phyloP scores from a whole-genome alignment of 2,888 invertebrate species.

The Saturnia pavonia region DNA sequence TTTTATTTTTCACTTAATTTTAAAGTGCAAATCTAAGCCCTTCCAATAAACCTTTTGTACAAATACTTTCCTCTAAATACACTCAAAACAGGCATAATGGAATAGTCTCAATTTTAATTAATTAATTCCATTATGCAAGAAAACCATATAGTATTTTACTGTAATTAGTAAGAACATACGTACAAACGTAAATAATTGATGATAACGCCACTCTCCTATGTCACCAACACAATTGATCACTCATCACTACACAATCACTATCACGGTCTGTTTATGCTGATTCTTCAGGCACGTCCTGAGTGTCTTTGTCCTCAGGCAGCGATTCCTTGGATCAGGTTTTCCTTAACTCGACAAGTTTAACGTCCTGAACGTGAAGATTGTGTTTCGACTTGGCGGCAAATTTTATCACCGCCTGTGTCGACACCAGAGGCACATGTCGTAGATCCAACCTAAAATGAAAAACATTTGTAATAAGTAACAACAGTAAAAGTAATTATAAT shows the following conservation, averaged over 20 bases:
- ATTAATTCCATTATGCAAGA: neutral
- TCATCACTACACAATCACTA: conserved; percentile 37
- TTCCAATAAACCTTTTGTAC: no score
- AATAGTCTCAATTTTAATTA: neutral
- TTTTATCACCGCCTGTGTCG: conserved; percentile 91
- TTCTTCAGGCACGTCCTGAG: conserved; percentile 22
- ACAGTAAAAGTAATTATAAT: no score
- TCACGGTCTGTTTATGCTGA: conserved; percentile 29
- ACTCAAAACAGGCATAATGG: neutral
- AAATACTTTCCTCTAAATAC: no score
- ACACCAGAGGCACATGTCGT: conserved; percentile 90
- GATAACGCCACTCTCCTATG: conserved; percentile 31
- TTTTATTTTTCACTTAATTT: no score
- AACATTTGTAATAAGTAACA: neutral
- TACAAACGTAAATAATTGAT: neutral
- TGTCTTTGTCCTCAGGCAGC: conserved; percentile 19
- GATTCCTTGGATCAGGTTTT: conserved; percentile 67
- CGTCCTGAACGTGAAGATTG: conserved; percentile 89
- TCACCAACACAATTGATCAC: conserved; percentile 35
- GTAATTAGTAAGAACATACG: neutral
- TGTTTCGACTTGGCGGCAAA: conserved; percentile 91
- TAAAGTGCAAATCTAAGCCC: no score
- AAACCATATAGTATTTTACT: neutral
- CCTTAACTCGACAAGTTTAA: conserved; percentile 87
- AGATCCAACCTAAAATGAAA: conserved; percentile 84